Evolutionary conservation across 1,140 invertebrate species (phyloP).

Genomic region (Drosophila subobscura): DNA sequence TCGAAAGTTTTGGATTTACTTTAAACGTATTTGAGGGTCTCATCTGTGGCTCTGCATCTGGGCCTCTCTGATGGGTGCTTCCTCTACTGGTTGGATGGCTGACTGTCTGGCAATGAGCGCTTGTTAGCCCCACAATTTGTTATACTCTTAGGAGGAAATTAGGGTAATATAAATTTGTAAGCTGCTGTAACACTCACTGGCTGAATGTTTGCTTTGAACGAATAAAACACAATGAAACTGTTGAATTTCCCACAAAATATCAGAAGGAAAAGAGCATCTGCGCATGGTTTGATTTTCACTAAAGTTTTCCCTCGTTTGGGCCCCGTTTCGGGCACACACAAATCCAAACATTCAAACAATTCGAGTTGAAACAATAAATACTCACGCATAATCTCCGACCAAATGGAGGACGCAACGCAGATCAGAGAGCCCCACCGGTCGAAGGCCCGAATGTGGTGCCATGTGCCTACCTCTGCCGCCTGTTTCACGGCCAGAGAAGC

Average conservation of each 20-base stretch:
- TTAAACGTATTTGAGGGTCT: conserved; percentile 10
- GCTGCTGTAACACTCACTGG: too few relatives aligned
- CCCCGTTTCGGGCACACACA: conserved; percentile 46
- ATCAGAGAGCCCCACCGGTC: conserved; percentile 1
- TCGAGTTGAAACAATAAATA: conserved; percentile 72
- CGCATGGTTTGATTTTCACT: not conserved
- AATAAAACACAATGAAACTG: too few relatives aligned
- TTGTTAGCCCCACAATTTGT: not conserved
- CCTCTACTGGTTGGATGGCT: not conserved
- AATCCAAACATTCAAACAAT: conserved; percentile 33
- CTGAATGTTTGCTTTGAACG: too few relatives aligned
- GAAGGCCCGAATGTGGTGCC: conserved; percentile 51
- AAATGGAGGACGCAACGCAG: conserved; percentile 39
- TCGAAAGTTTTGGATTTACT: conserved; percentile 19
- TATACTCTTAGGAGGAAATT: not conserved
- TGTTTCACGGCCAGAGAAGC: conserved; percentile 68
- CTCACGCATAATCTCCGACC: conserved; percentile 58
- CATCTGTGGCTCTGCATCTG: not conserved
- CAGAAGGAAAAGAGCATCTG: not conserved
- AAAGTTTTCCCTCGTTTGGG: conserved; percentile 5
- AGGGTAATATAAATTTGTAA: not conserved
- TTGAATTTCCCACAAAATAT: too few relatives aligned
- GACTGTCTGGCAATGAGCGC: not conserved
- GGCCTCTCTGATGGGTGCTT: not conserved
- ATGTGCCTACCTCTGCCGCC: conserved; percentile 31